Conservation (phyloP, 2,888 invertebrate species). For the Pedicia rivosa region DNA sequence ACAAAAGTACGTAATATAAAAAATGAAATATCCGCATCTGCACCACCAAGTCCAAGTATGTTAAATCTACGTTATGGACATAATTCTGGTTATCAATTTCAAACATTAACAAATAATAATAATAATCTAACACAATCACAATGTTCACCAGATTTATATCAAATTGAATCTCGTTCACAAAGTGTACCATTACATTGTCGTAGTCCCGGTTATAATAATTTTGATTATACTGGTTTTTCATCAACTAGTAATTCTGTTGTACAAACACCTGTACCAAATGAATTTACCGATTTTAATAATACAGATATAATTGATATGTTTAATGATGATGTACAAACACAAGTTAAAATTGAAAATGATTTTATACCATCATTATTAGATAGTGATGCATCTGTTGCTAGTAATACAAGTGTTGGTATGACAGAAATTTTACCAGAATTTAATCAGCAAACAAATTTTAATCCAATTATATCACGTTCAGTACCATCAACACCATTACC, state of each 20-base stretch:
- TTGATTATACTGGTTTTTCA: constrained; percentile 15
- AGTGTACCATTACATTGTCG: constrained; percentile 54
- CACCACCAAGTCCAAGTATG: constrained; percentile 53
- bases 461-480: constrained; percentile 38
- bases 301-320: constrained; percentile 17
- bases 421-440: constrained; percentile 22
- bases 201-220: constrained; percentile 20
- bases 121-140: background rate
- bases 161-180: constrained; percentile 41
- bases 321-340: constrained; percentile 10
- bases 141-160: constrained; percentile 3
- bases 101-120: background rate
- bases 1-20: constrained; percentile 10
- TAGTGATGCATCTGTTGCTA: background rate
- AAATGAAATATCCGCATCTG: constrained; percentile 31
- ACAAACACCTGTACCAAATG: constrained; percentile 51
- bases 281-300: constrained; percentile 50
- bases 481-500: constrained; percentile 54
- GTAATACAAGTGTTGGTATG: constrained; percentile 18
- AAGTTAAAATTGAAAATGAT: constrained; percentile 12
- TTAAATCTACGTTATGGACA: background rate
- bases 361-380: constrained; percentile 4
- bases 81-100: constrained; percentile 6
- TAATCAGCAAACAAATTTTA: constrained; percentile 10
- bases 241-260: constrained; percentile 48